Evolutionary conservation across 2,797 vertebrate species (phyloP), one percentile per base, ranked within the genome.

Genomic region (Staurois parvus): DNA sequence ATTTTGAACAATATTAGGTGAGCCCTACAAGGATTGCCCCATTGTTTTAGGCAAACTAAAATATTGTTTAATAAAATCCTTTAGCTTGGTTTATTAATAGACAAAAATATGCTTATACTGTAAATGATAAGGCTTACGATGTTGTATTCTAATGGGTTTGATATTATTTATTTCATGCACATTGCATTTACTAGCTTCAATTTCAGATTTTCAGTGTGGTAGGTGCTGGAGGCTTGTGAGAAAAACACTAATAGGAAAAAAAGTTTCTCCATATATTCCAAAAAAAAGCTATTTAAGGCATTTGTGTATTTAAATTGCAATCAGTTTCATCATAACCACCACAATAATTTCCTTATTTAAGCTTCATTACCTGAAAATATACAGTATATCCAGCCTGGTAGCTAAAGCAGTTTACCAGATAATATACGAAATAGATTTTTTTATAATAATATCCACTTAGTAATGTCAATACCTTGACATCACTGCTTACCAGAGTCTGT

Each of bases 91-190:
- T 56, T 24, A 24, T 52, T 19, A 52, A 52, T 48, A 9, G 6
- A 56, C 1, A 56, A 24, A 1, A 59, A 59, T 59, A 52, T 3
- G 48, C 1, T 59, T 21, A 24, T 24, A n/a, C n/a, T n/a, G n/a
- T n/a, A 8, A 59, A 24, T 59, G 7, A 9, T 59, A n/a, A 12
- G 9, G 52, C 2, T 37, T 37, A 37, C 37, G 10, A 9, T 9
- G 8, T 37, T 37, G 37, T 4, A 24, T 30, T 48, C 6, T 29
- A 2, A 29, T 59, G 26, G 40, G 9, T 72, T 92, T 92, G 90
- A 86, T 90, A 95, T 96, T 91, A 94, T 96, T 96, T 95, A 21
- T 95, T 96, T 96, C 95, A 96, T 95, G 93, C 87, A 85, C 90
- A 88, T 90, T 75, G 88, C 92, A 92, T 90, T 93, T 87, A 87